Evolutionary conservation across 2,113 vertebrate genomes (phyloP).

Genomic region (Oryzias celebensis): DNA sequence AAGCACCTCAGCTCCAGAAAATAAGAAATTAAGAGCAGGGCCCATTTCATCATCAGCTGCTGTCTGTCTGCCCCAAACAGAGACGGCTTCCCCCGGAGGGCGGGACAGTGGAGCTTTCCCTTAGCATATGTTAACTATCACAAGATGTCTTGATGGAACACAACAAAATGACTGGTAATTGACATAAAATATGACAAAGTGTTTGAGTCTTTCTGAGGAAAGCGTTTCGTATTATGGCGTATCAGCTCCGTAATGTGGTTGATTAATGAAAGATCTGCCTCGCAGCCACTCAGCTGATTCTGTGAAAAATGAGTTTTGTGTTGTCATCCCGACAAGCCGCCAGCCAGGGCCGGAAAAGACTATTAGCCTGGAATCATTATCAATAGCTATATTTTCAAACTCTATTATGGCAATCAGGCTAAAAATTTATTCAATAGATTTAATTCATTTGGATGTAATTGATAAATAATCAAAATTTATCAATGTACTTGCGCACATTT

Average conservation of each 20-base stretch:
- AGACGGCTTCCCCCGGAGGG: slow-evolving; percentile 76
- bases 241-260: slow-evolving; percentile 97
- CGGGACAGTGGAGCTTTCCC: slow-evolving; percentile 90
- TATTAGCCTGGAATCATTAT: slow-evolving; percentile 99
- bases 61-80: slow-evolving; percentile 69
- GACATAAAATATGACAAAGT: slow-evolving; percentile 99
- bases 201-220: slow-evolving; percentile 98
- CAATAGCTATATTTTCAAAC: slow-evolving; percentile 99
- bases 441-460: slow-evolving; percentile 99
- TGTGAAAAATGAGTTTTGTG: slow-evolving; percentile 99
- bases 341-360: slow-evolving; percentile 98
- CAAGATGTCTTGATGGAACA: slow-evolving; percentile 98
- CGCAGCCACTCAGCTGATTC: slow-evolving; percentile 92
- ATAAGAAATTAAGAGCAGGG: slow-evolving; percentile 96
- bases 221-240: slow-evolving; percentile 94
- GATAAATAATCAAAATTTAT: slow-evolving; percentile 99
- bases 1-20: slow-evolving; percentile 86
- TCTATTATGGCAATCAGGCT: slow-evolving; percentile 99
- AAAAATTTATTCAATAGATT: slow-evolving; percentile 99
- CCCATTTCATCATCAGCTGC: slow-evolving; percentile 86
- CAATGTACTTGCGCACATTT: slow-evolving; percentile 99
- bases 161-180: slow-evolving; percentile 98
- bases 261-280: slow-evolving; percentile 99
- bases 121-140: slow-evolving; percentile 99
- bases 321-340: slow-evolving; percentile 97